These are phyloP conservation scores for Candidula unifasciata DNA, from an alignment of 2,888 invertebrate species.

Conservation along the genomic window DNA sequence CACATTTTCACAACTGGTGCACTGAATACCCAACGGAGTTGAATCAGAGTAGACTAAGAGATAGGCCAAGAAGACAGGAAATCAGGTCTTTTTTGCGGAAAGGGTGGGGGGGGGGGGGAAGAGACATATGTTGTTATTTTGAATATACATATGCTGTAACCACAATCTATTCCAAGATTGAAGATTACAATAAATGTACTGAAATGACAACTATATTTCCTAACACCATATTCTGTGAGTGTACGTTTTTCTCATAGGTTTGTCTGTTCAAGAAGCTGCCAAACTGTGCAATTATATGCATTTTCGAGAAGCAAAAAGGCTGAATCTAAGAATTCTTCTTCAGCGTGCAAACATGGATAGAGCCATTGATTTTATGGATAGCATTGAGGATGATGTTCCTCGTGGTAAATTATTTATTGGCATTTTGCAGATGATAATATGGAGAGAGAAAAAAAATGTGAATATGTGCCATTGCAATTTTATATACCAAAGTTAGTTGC, in stretches of 20 bases:
- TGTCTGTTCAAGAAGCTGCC: slow-evolving; percentile 82
- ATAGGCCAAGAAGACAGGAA: too few relatives aligned
- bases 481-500: too few relatives aligned
- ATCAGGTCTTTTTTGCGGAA: too few relatives aligned
- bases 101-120: too few relatives aligned
- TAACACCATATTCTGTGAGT: background rate
- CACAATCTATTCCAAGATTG: background rate
- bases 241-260: slow-evolving; percentile 70
- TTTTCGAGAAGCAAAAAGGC: slow-evolving; percentile 81
- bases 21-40: too few relatives aligned
- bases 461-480: too few relatives aligned
- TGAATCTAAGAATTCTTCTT: slow-evolving; percentile 86
- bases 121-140: too few relatives aligned
- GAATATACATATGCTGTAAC: too few relatives aligned
- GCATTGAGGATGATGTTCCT: slow-evolving; percentile 88
- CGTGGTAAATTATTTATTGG: slow-evolving; percentile 78
- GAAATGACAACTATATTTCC: background rate
- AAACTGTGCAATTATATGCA: slow-evolving; percentile 88
- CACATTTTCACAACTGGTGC: too few relatives aligned
- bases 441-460: too few relatives aligned
- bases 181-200: background rate
- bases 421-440: too few relatives aligned
- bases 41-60: too few relatives aligned
- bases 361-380: slow-evolving; percentile 90
- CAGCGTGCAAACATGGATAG: slow-evolving; percentile 90